These are phyloP conservation scores for Tokudaia muenninki DNA, from an alignment of 2,797 vertebrate species.

Conservation along the genomic window DNA sequence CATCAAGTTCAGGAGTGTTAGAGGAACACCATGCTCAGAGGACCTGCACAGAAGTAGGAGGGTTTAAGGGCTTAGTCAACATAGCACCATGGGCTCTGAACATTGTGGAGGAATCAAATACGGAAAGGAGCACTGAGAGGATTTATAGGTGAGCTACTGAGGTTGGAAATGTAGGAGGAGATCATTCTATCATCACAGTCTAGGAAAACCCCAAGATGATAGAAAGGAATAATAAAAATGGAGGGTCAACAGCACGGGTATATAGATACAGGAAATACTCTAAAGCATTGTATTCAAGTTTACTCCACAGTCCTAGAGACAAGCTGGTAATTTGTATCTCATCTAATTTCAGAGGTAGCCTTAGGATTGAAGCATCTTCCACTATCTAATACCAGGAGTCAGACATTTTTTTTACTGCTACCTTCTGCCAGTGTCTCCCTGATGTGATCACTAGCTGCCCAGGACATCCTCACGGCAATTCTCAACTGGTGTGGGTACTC, in stretches of 20 bases:
- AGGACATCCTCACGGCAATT: not conserved
- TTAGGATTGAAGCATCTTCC: not conserved
- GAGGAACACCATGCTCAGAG: not conserved
- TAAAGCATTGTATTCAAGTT: not conserved
- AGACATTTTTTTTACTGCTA: not conserved
- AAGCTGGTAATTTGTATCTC: not conserved
- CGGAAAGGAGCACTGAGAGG: not conserved
- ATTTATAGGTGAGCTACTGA: slow-evolving; percentile 32
- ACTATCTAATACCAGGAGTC: not conserved
- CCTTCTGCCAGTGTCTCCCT: not conserved
- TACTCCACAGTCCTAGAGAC: not conserved
- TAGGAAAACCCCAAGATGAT: slow-evolving; percentile 21
- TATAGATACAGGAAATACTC: accelerated
- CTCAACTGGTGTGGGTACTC: not conserved
- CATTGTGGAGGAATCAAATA: not conserved
- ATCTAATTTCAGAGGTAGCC: not conserved
- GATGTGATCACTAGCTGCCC: not conserved
- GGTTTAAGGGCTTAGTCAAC: not conserved
- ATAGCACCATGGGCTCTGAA: not conserved
- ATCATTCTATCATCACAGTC: not conserved
- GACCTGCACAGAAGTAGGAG: not conserved
- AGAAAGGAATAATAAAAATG: not conserved
- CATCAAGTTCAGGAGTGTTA: not conserved
- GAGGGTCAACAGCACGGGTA: not conserved
- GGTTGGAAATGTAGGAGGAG: slow-evolving; percentile 29